A percentile compares a stretch with the other conserved stretches of the same genome.
Conservation (phyloP, 2,113 vertebrate species). For the Zeus faber region DNA sequence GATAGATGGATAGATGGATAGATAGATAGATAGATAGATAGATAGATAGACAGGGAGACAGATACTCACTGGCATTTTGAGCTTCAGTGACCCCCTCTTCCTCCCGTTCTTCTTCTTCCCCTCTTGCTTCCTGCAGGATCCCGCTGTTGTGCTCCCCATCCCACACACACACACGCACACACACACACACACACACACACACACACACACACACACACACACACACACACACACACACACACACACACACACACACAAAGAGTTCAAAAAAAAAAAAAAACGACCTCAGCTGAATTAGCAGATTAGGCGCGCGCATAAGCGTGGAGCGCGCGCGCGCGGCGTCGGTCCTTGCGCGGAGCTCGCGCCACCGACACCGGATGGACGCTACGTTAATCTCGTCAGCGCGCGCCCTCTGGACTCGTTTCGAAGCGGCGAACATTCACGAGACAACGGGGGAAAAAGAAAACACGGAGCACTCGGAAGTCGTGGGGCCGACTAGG, state of each 20-base stretch:
- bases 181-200: neutral
- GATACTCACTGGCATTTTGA: neutral
- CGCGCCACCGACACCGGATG: too few species aligned
- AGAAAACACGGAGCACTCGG: too few species aligned
- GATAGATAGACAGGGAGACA: neutral
- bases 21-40: neutral
- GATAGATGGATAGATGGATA: neutral
- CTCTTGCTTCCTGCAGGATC: neutral
- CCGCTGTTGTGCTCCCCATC: slow-evolving; percentile 1
- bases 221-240: neutral
- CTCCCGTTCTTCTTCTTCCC: neutral
- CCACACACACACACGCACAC: neutral
- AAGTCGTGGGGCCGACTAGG: too few species aligned
- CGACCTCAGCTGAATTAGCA: neutral
- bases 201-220: neutral
- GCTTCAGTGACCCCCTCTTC: neutral
- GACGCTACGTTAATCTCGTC: too few species aligned
- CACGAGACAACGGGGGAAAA: too few species aligned
- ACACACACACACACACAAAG: neutral
- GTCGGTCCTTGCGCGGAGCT: too few species aligned
- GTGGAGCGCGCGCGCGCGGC: too few species aligned
- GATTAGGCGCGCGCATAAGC: neutral
- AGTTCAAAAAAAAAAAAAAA: neutral
- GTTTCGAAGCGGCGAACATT: too few species aligned
- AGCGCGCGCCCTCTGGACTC: too few species aligned